Percentiles rank a stretch among this genome's conserved stretches.
phyloP scores from a whole-genome alignment of 2,797 vertebrate genomes.

The Lacerta agilis region DNA sequence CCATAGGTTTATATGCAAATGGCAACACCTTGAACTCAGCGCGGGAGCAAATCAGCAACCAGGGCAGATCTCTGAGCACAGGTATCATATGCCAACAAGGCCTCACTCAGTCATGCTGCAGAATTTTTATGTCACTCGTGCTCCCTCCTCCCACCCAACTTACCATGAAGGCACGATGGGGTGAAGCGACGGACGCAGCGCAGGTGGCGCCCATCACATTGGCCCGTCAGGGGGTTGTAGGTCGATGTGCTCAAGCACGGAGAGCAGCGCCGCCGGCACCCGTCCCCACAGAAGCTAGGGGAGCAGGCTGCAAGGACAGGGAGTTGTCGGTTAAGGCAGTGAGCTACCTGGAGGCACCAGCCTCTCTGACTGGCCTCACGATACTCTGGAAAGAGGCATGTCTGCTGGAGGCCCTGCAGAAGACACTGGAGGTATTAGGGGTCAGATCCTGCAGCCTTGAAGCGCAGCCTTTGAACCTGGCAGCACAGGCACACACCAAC shows the following conservation, averaged over 20 bases:
- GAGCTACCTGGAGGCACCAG: background rate
- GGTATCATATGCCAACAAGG: too few relatives aligned
- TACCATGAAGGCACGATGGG: conserved; percentile 30
- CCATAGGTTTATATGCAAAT: background rate
- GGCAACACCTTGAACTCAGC: background rate
- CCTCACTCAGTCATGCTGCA: background rate
- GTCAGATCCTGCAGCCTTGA: background rate
- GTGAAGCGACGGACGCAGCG: conserved; percentile 9
- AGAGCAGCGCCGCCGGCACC: conserved; percentile 4
- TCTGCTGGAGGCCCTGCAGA: background rate
- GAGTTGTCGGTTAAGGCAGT: background rate
- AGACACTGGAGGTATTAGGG: background rate
- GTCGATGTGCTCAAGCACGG: background rate
- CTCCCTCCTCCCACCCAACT: background rate
- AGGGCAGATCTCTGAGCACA: background rate
- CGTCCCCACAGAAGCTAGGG: conserved; percentile 9
- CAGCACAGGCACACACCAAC: background rate
- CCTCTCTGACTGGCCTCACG: too few relatives aligned
- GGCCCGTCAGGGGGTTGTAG: conserved; percentile 31
- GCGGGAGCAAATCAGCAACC: background rate
- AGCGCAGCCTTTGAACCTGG: too few relatives aligned
- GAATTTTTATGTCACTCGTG: background rate
- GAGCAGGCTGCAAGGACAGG: conserved; percentile 34
- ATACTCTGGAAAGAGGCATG: too few relatives aligned
- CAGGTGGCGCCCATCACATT: conserved; percentile 18